Conservation (phyloP, 2,888 invertebrate species). For the Capitulum mitella region DNA sequence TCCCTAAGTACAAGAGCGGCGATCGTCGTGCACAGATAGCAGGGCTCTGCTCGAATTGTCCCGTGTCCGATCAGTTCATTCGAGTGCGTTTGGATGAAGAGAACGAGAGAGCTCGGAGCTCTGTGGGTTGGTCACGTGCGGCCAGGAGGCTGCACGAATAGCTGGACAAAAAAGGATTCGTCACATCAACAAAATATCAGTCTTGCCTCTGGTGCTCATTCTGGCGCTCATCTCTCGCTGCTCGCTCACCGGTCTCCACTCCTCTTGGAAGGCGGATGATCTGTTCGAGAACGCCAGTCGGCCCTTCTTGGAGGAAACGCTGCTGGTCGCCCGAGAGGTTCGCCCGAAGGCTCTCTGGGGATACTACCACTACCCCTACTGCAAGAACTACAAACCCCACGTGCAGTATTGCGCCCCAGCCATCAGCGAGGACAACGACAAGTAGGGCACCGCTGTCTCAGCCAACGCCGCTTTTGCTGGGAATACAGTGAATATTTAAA, state of each 20-base stretch:
- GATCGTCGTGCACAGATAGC: too few relatives aligned
- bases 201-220: constrained; percentile 52
- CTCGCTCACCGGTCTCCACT: constrained; percentile 44
- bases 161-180: not conserved
- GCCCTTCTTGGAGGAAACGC: constrained; percentile 59
- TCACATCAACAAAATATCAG: not conserved
- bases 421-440: constrained; percentile 34
- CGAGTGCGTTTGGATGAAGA: too few relatives aligned
- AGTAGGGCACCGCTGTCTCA: too few relatives aligned
- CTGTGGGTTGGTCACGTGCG: too few relatives aligned
- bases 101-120: too few relatives aligned
- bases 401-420: constrained; percentile 26
- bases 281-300: constrained; percentile 39
- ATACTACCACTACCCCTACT: constrained; percentile 77
- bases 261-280: constrained; percentile 44
- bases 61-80: too few relatives aligned
- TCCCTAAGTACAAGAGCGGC: too few relatives aligned
- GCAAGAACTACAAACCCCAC: constrained; percentile 60
- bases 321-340: constrained; percentile 54
- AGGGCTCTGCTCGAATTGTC: too few relatives aligned
- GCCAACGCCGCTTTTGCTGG: too few relatives aligned
- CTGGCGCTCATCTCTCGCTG: constrained; percentile 49
- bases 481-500: too few relatives aligned
- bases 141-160: too few relatives aligned
- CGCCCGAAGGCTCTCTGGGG: constrained; percentile 68